These are phyloP conservation scores for Onychomys torridus DNA, from an alignment of 2,797 vertebrate genomes.

Conservation along the genomic window DNA sequence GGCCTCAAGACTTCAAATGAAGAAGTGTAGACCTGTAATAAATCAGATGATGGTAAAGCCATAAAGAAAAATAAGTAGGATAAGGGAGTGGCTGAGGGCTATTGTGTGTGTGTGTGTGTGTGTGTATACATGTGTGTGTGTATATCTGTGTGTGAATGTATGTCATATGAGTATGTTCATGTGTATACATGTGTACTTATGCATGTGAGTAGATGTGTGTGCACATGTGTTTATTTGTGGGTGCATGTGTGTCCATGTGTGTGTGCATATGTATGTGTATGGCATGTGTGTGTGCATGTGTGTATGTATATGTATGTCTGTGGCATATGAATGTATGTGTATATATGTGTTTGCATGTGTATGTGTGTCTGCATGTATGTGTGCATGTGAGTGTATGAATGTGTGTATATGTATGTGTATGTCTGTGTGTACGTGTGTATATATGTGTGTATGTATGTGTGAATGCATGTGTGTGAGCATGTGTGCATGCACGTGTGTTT, in stretches of 20 bases:
- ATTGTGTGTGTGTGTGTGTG: not conserved
- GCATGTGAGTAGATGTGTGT: not conserved
- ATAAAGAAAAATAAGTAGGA: not conserved
- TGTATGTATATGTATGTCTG: not conserved
- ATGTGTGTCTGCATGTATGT: fast-evolving
- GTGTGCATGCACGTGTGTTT: not conserved
- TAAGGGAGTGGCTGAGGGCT: not conserved
- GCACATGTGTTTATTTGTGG: not conserved
- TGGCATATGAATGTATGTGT: not conserved
- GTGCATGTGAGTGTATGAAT: no score
- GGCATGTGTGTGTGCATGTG: no score
- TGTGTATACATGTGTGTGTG: not conserved
- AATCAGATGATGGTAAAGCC: not conserved
- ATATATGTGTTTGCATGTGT: not conserved
- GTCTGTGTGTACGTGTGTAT: not conserved
- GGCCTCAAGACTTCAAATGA: constrained; percentile 20
- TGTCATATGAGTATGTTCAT: not conserved
- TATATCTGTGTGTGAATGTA: not conserved
- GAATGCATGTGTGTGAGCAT: not conserved
- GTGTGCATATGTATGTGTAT: not conserved
- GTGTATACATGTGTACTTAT: not conserved
- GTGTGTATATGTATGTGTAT: not conserved
- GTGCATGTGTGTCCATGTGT: not conserved
- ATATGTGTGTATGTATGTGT: fast-evolving
- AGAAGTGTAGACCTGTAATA: not conserved